Evolutionary conservation across 2,797 vertebrate species (phyloP).

Genomic region (Moxostoma hubbsi): DNA sequence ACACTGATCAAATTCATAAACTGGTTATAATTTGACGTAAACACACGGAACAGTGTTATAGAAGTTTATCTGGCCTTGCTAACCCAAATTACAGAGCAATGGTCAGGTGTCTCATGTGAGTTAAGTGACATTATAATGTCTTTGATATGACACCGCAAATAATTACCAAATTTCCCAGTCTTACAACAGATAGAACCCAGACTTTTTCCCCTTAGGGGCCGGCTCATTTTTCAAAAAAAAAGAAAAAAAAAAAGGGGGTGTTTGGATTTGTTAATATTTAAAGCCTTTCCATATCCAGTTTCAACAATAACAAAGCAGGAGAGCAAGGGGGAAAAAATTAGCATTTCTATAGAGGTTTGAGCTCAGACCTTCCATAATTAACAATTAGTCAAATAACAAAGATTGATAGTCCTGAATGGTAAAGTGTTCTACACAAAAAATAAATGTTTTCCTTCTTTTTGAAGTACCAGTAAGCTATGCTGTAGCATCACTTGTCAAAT

Average conservation of each 20-base stretch:
- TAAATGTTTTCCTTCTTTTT: constrained; percentile 62
- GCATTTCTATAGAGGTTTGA: constrained; percentile 46
- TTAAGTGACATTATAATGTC: constrained; percentile 9
- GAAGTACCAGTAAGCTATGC: constrained; percentile 64
- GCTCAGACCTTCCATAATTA: constrained; percentile 50
- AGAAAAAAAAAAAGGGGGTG: constrained; percentile 13
- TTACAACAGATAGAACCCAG: constrained; percentile 47
- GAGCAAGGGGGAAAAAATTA: constrained; percentile 54
- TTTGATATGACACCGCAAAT: constrained; percentile 34
- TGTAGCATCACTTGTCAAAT: constrained; percentile 70
- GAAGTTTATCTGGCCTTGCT: constrained; percentile 17
- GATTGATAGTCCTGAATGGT: constrained; percentile 44
- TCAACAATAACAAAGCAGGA: constrained; percentile 57
- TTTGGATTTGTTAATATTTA: constrained; percentile 57
- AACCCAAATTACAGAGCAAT: neutral
- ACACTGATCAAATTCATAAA: constrained; percentile 18
- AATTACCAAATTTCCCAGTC: constrained; percentile 19
- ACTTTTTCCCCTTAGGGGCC: constrained; percentile 32
- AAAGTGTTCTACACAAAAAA: constrained; percentile 63
- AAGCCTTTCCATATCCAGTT: constrained; percentile 58
- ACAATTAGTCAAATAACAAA: constrained; percentile 62
- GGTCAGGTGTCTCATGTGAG: neutral
- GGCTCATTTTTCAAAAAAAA: constrained; percentile 42
- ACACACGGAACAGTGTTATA: constrained; percentile 15
- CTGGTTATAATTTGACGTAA: constrained; percentile 26